Conservation (phyloP, 2,888 invertebrate genomes). For the Celastrina argiolus region DNA sequence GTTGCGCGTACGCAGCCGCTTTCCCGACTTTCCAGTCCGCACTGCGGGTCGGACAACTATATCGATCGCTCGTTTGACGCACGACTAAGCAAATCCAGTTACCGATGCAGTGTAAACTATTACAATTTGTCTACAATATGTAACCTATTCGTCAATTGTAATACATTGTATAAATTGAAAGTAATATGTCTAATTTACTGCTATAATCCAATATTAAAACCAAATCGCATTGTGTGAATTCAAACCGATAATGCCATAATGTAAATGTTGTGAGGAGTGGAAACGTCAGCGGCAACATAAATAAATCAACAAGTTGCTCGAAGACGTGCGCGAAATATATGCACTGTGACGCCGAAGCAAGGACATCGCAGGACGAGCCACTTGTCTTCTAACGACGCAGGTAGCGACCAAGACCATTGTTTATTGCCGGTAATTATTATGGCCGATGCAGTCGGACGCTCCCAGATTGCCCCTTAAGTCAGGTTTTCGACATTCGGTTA, state of each 20-base stretch:
- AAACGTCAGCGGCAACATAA: constrained; percentile 28
- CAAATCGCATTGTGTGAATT: constrained; percentile 18
- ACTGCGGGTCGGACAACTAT: constrained; percentile 39
- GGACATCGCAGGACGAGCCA: constrained; percentile 68
- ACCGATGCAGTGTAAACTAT: not conserved
- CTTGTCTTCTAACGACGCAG: constrained; percentile 72
- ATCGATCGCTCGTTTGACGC: constrained; percentile 26
- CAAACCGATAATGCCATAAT: constrained; percentile 15
- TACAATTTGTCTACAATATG: not conserved
- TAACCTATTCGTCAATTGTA: not conserved
- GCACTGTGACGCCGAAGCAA: constrained; percentile 51
- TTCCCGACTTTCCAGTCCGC: constrained; percentile 66
- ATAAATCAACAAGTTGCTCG: constrained; percentile 36
- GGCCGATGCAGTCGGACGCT: constrained; percentile 62
- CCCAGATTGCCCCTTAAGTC: constrained; percentile 35
- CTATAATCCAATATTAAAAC: not conserved
- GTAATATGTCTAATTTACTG: not conserved
- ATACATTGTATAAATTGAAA: not conserved
- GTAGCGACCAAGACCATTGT: constrained; percentile 75
- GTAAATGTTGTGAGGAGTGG: constrained; percentile 23
- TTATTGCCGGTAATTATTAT: constrained; percentile 75
- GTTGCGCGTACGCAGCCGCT: constrained; percentile 49
- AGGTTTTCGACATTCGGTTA: constrained; percentile 16
- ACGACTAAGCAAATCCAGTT: constrained; percentile 19
- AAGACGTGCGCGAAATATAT: constrained; percentile 47